A percentile compares a stretch with the other conserved stretches of the same genome.
Conservation (phyloP, 2,888 invertebrate species). For the Timandra comae region DNA sequence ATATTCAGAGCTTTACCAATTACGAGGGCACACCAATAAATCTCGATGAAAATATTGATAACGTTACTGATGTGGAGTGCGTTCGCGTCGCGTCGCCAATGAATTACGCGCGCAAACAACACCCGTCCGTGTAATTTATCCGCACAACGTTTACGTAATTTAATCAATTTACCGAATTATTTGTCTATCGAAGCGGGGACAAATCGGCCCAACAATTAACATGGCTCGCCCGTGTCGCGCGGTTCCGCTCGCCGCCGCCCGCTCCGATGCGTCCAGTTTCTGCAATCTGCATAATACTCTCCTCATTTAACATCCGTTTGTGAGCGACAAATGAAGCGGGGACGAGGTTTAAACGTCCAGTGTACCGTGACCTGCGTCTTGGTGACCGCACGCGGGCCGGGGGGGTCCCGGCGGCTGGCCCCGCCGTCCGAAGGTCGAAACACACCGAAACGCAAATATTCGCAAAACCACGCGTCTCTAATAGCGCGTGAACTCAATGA, state of each 20-base stretch:
- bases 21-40: constrained; percentile 47
- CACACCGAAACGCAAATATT: constrained; percentile 43
- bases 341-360: constrained; percentile 39
- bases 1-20: constrained; percentile 40
- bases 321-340: constrained; percentile 63
- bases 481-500: constrained; percentile 57
- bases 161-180: constrained; percentile 43
- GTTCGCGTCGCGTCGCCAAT: constrained; percentile 26
- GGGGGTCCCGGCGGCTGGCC: constrained; percentile 28
- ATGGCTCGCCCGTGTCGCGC: constrained; percentile 26
- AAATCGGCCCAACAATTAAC: constrained; percentile 46
- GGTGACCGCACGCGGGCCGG: constrained; percentile 12
- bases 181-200: constrained; percentile 40
- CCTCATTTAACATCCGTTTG: constrained; percentile 62
- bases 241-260: constrained; percentile 7
- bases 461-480: constrained; percentile 42
- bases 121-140: constrained; percentile 35
- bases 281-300: constrained; percentile 61
- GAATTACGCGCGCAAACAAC: constrained; percentile 44
- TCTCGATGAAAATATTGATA: constrained; percentile 60
- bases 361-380: constrained; percentile 27
- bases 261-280: constrained; percentile 42
- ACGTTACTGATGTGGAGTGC: constrained; percentile 35
- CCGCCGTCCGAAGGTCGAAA: constrained; percentile 22
- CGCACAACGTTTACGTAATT: constrained; percentile 37